Percentiles rank a stretch among this genome's conserved stretches.
phyloP scores from a whole-genome alignment of 1,140 invertebrate genomes.

The Drosophila subpulchrella region DNA sequence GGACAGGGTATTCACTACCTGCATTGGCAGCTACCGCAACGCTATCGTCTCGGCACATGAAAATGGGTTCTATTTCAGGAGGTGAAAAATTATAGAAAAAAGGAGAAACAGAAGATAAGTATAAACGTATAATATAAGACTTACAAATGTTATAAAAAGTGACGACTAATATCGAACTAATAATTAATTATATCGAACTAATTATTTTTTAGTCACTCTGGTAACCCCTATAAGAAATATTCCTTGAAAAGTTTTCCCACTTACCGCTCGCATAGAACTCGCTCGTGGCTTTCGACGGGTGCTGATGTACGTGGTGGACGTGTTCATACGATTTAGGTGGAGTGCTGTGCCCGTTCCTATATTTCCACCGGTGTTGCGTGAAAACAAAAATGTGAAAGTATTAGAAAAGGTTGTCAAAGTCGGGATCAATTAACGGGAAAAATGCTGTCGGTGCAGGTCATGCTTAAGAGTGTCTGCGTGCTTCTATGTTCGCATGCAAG shows the following conservation, averaged over 20 bases:
- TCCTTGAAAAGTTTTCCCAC: not conserved
- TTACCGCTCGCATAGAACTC: constrained; percentile 83
- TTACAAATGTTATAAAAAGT: too few relatives aligned
- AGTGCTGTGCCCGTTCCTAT: constrained; percentile 85
- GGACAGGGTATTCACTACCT: constrained; percentile 11
- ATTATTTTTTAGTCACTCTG: too few relatives aligned
- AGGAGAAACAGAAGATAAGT: not conserved
- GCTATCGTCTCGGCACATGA: constrained; percentile 84
- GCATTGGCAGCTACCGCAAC: constrained; percentile 73
- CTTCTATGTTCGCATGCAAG: constrained; percentile 23
- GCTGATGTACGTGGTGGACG: constrained; percentile 87
- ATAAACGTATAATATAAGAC: not conserved
- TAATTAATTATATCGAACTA: too few relatives aligned
- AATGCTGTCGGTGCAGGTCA: constrained; percentile 25
- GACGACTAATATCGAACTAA: too few relatives aligned
- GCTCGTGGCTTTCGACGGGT: constrained; percentile 79
- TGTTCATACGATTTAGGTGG: constrained; percentile 87
- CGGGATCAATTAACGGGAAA: constrained; percentile 3
- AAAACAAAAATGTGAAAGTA: not conserved
- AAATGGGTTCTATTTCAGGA: constrained; percentile 73
- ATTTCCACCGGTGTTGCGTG: not conserved
- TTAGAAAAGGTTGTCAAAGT: not conserved
- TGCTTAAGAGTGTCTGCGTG: constrained; percentile 27
- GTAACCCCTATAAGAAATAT: too few relatives aligned
- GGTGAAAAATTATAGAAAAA: not conserved